Conservation (phyloP, 2,888 invertebrate genomes). For the Caenorhabditis parvicauda region DNA sequence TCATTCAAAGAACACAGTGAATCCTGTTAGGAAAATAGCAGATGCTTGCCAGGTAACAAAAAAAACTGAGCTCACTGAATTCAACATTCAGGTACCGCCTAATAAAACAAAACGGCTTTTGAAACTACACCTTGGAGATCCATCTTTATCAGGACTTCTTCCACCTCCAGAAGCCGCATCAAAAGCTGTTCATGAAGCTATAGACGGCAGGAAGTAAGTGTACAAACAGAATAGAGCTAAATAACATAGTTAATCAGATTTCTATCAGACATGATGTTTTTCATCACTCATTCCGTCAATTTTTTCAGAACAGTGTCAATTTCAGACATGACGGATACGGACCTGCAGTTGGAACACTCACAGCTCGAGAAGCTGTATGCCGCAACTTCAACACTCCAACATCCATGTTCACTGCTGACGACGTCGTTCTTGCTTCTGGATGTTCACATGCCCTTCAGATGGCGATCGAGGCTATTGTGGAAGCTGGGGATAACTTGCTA, state of each 20-base stretch:
- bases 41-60: constrained; percentile 85
- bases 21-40: constrained; percentile 87
- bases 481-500: constrained; percentile 86
- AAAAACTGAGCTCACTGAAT: no score
- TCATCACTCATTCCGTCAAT: no score
- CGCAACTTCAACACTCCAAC: constrained; percentile 36
- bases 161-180: constrained; percentile 50
- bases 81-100: no score
- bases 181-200: constrained; percentile 48
- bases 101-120: constrained; percentile 90
- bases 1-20: constrained; percentile 78
- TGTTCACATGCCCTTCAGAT: constrained; percentile 92
- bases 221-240: no score
- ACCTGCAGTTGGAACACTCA: constrained; percentile 53
- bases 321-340: constrained; percentile 60
- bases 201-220: constrained; percentile 34
- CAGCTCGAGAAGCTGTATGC: constrained; percentile 41
- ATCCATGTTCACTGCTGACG: constrained; percentile 67
- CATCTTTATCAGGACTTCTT: constrained; percentile 55
- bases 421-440: constrained; percentile 89
- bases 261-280: no score
- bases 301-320: no score
- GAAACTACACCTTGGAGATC: constrained; percentile 66
- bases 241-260: no score
- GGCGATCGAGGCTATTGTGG: constrained; percentile 83